Conservation (phyloP, 2,888 invertebrate genomes). For the Cactoblastis cactorum region DNA sequence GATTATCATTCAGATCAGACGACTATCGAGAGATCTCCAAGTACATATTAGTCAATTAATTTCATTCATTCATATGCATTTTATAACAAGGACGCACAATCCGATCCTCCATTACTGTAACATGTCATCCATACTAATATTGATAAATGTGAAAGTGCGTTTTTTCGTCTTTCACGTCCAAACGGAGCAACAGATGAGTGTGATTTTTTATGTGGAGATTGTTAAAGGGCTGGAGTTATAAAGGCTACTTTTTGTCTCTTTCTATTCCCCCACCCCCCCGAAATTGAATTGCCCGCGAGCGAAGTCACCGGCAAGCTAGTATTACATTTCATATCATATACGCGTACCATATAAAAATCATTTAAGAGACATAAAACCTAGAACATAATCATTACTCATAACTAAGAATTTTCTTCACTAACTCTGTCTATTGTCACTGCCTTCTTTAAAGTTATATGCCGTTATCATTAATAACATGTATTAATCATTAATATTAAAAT, state of each 20-base stretch:
- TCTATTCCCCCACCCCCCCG: no score
- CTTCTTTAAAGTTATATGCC: conserved; percentile 55
- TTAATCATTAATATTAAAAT: conserved; percentile 66
- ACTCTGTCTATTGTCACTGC: conserved; percentile 64
- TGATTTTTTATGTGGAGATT: no score
- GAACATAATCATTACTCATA: conserved; percentile 13
- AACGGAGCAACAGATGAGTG: no score
- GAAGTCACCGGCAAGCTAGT: no score
- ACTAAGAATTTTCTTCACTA: conserved; percentile 41
- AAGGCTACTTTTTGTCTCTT: no score
- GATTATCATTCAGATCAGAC: no score
- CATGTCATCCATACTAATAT: neutral
- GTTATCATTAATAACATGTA: conserved; percentile 59
- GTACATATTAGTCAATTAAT: no score
- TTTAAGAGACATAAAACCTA: neutral
- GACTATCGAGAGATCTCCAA: neutral
- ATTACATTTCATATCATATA: no score
- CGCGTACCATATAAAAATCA: neutral
- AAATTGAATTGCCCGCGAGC: no score
- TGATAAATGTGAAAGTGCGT: no score
- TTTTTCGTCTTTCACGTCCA: no score
- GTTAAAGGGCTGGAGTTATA: no score
- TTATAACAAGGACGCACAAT: conserved; percentile 12
- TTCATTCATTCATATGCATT: neutral
- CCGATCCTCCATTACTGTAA: conserved; percentile 12